A percentile compares a stretch with the other conserved stretches of the same genome.
phyloP scores from a whole-genome alignment of 1,140 invertebrate species.

The Brachionus koreanus region DNA sequence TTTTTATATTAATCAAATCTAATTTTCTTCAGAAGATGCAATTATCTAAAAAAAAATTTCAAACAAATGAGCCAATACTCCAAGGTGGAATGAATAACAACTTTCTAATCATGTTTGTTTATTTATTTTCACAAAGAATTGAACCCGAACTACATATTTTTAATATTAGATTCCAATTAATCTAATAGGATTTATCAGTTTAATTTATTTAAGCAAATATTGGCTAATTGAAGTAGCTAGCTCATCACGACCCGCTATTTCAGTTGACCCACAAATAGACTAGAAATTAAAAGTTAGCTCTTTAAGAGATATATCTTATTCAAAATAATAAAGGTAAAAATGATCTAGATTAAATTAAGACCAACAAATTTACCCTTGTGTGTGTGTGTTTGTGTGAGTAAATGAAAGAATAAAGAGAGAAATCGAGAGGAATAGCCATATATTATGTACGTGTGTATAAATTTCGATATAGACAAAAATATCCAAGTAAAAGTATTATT shows the following conservation, averaged over 20 bases:
- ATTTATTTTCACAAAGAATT: background rate
- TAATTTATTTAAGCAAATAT: background rate
- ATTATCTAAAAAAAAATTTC: too few relatives aligned
- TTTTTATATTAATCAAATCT: background rate
- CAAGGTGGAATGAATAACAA: background rate
- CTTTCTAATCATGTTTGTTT: too few relatives aligned
- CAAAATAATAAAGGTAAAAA: background rate
- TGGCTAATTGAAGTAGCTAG: background rate
- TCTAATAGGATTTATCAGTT: background rate
- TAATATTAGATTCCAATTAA: background rate
- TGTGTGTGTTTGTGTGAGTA: background rate
- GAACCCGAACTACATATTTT: background rate
- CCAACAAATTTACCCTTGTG: background rate
- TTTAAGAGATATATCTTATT: background rate
- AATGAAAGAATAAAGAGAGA: background rate
- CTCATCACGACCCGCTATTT: background rate
- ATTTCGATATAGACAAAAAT: constrained; percentile 13
- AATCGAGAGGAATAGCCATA: background rate
- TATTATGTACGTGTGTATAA: background rate
- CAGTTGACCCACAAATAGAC: background rate
- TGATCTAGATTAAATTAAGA: constrained; percentile 13
- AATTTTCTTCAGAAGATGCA: background rate
- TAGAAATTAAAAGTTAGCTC: constrained; percentile 19
- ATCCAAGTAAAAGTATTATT: constrained; percentile 20
- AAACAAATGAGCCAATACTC: background rate